These are phyloP conservation scores for Atopsyche davidsoni DNA, from an alignment of 1,140 invertebrate species.

Conservation along the genomic window DNA sequence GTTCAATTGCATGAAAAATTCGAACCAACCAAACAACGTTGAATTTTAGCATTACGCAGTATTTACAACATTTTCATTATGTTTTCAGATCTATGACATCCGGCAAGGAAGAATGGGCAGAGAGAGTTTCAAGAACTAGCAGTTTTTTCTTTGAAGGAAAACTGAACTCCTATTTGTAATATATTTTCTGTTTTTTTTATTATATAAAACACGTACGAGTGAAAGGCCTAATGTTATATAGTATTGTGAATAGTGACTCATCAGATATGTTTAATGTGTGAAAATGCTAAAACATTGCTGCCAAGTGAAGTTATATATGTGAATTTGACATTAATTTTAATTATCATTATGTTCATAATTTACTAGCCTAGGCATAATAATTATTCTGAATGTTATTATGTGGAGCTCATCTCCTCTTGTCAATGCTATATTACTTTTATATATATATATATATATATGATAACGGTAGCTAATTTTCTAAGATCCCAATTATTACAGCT, in stretches of 20 bases:
- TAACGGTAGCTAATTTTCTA: no score
- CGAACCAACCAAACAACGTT: neutral
- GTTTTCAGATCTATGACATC: conserved; percentile 27
- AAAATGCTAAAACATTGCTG: conserved; percentile 6
- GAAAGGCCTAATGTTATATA: neutral
- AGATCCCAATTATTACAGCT: no score
- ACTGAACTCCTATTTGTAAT: neutral
- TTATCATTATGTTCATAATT: no score
- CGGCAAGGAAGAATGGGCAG: conserved; percentile 7
- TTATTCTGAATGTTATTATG: no score
- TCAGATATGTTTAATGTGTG: neutral
- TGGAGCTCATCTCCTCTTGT: no score
- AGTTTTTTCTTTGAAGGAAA: conserved; percentile 16
- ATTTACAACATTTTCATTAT: conserved; percentile 7
- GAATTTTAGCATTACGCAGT: neutral
- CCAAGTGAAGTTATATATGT: no score
- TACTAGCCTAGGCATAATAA: no score
- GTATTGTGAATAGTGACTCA: neutral
- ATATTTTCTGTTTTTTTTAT: neutral
- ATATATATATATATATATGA: no score
- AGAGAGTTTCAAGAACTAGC: conserved; percentile 25
- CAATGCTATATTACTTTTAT: no score
- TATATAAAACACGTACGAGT: neutral
- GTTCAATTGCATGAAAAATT: conserved; percentile 1
- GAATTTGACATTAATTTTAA: no score